phyloP scores from a whole-genome alignment of 2,888 invertebrate species.

The Sycophila texana region DNA sequence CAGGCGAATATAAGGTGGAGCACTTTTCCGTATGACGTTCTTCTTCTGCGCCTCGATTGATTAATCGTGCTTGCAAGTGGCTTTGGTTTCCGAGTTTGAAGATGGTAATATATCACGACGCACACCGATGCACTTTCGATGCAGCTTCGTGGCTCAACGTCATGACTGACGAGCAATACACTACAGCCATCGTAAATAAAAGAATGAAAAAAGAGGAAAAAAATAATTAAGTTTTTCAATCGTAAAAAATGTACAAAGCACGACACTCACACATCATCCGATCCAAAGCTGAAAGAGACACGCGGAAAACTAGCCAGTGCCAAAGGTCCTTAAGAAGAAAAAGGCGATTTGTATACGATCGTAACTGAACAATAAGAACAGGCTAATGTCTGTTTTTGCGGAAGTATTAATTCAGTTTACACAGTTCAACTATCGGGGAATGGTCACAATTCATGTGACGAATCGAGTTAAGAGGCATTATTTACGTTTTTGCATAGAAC shows the following conservation, averaged over 20 bases:
- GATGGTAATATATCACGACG: background rate
- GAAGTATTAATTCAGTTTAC: too few species aligned
- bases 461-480: background rate
- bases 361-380: too few species aligned
- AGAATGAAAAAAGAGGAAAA: background rate
- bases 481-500: background rate
- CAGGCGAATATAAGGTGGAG: too few species aligned
- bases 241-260: background rate
- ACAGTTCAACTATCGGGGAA: too few species aligned
- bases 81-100: background rate
- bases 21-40: background rate
- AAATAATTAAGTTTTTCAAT: background rate
- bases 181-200: background rate
- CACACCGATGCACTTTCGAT: background rate
- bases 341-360: too few species aligned
- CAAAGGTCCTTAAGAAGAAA: background rate
- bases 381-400: too few species aligned
- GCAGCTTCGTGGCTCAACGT: background rate
- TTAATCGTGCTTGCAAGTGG: background rate
- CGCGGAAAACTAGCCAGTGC: background rate
- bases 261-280: slow-evolving; percentile 1
- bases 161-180: slow-evolving; percentile 10
- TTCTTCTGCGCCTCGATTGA: background rate
- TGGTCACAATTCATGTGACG: too few species aligned
- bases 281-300: background rate